A percentile compares a stretch with the other conserved stretches of the same genome.
These are phyloP conservation scores for Galeruca laticollis DNA, from an alignment of 2,888 invertebrate species.

Conservation along the genomic window DNA sequence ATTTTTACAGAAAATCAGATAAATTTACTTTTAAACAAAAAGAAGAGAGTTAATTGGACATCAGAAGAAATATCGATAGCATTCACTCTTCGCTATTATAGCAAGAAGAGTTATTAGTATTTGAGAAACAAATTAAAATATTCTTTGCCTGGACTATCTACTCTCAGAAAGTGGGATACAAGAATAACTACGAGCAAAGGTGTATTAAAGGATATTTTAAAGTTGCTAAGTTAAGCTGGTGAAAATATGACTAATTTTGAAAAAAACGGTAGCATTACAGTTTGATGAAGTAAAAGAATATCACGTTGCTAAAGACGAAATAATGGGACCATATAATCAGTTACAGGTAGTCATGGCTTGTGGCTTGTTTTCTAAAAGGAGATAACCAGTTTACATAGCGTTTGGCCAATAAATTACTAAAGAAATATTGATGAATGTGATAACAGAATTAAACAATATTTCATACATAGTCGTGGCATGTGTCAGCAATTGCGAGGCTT, in stretches of 20 bases:
- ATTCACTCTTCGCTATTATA: conserved; percentile 46
- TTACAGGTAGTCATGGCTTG: no score
- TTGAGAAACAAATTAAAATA: conserved; percentile 41
- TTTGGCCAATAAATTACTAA: conserved; percentile 50
- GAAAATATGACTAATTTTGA: no score
- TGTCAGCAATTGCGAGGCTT: conserved; percentile 49
- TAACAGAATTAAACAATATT: no score
- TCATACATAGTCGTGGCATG: neutral
- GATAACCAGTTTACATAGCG: conserved; percentile 38
- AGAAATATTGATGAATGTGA: conserved; percentile 28
- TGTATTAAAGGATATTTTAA: conserved; percentile 43
- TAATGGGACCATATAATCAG: no score
- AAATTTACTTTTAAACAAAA: no score
- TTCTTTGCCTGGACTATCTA: conserved; percentile 47
- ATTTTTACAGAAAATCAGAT: no score
- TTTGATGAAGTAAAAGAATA: no score
- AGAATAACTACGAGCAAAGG: conserved; percentile 46
- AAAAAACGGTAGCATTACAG: no score
- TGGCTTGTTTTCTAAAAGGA: conserved; percentile 28
- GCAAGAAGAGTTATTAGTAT: conserved; percentile 44
- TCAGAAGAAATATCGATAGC: conserved; percentile 43
- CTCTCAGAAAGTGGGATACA: conserved; percentile 49
- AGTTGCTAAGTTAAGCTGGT: conserved; percentile 41
- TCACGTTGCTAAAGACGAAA: no score
- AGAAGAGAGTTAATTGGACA: conserved; percentile 36